Evolutionary conservation across 2,888 invertebrate species (phyloP).

Genomic region (Tenthredo distinguenda): DNA sequence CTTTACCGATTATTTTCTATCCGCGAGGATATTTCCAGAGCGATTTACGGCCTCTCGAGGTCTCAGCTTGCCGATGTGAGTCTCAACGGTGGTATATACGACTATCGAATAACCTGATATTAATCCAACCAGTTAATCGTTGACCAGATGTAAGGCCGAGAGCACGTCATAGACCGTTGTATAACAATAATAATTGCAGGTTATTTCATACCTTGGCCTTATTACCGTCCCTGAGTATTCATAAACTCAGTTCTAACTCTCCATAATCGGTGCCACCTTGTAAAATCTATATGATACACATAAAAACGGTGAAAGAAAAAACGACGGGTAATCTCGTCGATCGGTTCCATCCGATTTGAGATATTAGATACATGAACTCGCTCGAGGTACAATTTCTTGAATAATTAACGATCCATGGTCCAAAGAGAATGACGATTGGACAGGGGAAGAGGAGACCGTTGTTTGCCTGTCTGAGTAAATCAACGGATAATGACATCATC

Average conservation of each 20-base stretch:
- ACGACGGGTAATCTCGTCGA: background rate
- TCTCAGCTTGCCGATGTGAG: background rate
- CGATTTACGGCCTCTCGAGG: background rate
- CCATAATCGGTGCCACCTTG: constrained; percentile 19
- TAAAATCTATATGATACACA: background rate
- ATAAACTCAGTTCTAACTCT: constrained; percentile 30
- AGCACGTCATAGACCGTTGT: background rate
- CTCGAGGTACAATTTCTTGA: background rate
- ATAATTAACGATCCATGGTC: background rate
- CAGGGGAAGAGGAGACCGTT: background rate
- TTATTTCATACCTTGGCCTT: constrained; percentile 45
- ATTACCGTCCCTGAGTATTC: constrained; percentile 26
- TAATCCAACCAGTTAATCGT: constrained; percentile 16
- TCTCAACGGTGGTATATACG: background rate
- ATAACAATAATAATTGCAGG: constrained; percentile 20
- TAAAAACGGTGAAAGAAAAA: background rate
- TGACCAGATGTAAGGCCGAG: background rate
- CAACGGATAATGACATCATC: background rate
- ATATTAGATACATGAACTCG: background rate
- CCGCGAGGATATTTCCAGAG: background rate
- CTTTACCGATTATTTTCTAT: background rate
- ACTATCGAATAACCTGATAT: constrained; percentile 27
- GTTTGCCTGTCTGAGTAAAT: background rate
- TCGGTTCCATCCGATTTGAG: background rate
- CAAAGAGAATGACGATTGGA: background rate